These are phyloP conservation scores for Camelus dromedarius DNA, from an alignment of 2,113 vertebrate genomes.

Conservation along the genomic window DNA sequence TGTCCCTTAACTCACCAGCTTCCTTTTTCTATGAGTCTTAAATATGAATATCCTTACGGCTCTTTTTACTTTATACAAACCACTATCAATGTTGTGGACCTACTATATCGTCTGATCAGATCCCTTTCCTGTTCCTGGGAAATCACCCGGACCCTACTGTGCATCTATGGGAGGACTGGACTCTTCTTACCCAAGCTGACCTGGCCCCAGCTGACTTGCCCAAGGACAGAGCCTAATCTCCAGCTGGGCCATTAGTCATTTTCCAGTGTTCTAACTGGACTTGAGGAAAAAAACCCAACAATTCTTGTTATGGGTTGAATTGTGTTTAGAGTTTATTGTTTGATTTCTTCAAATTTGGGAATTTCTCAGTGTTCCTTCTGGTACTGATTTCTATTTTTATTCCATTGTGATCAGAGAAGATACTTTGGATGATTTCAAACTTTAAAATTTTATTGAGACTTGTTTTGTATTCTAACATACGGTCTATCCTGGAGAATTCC, in stretches of 20 bases:
- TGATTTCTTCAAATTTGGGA: conserved; percentile 36
- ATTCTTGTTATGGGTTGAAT: background rate
- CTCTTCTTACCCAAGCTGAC: background rate
- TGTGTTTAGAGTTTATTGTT: background rate
- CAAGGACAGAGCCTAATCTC: background rate
- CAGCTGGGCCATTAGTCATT: background rate
- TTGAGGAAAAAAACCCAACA: background rate
- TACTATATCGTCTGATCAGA: background rate
- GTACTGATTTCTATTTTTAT: conserved; percentile 33
- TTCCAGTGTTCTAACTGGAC: background rate
- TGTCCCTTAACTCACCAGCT: background rate
- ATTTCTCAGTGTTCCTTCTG: conserved; percentile 38
- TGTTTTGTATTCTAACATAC: conserved; percentile 41
- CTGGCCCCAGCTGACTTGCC: background rate
- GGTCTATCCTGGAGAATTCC: background rate
- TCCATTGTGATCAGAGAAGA: background rate
- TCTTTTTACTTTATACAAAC: background rate
- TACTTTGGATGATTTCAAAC: conserved; percentile 31
- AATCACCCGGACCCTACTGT: background rate
- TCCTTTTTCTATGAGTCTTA: background rate
- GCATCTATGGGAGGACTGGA: background rate
- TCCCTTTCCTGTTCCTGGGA: background rate
- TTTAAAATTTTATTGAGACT: conserved; percentile 38
- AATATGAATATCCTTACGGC: background rate
- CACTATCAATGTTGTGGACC: background rate